phyloP scores from a whole-genome alignment of 1,140 invertebrate species.

The Aphelenchoides avenae region DNA sequence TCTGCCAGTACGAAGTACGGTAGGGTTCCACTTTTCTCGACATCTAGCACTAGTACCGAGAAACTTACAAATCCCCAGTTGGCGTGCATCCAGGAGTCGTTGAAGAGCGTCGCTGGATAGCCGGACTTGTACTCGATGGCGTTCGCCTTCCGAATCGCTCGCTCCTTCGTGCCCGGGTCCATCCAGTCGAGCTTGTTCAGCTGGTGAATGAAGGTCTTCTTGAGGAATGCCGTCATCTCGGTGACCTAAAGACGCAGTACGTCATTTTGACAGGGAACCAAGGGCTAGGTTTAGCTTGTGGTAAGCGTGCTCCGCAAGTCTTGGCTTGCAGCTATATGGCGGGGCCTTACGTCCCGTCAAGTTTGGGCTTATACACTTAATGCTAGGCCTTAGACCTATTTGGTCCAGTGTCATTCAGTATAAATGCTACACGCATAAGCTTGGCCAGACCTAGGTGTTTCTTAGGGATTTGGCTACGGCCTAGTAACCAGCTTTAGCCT shows the following conservation, averaged over 20 bases:
- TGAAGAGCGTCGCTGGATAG: conserved; percentile 42
- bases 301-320: too few relatives aligned
- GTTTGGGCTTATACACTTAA: too few relatives aligned
- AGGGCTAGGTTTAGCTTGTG: too few relatives aligned
- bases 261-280: neutral
- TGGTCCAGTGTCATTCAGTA: too few relatives aligned
- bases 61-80: conserved; percentile 44
- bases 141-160: conserved; percentile 54
- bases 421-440: too few relatives aligned
- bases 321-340: neutral
- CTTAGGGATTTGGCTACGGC: neutral
- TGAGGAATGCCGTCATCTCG: conserved; percentile 54
- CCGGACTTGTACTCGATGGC: conserved; percentile 42
- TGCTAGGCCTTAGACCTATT: too few relatives aligned
- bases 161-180: conserved; percentile 52
- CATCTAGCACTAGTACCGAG: neutral
- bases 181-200: conserved; percentile 54
- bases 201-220: conserved; percentile 51
- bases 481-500: neutral
- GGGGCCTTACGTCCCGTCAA: neutral
- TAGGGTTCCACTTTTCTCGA: too few relatives aligned
- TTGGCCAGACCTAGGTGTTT: too few relatives aligned
- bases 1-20: too few relatives aligned
- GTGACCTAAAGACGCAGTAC: conserved; percentile 30
- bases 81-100: conserved; percentile 50